Evolutionary conservation across 2,888 invertebrate species (phyloP).

Genomic region (Rhagium mordax): DNA sequence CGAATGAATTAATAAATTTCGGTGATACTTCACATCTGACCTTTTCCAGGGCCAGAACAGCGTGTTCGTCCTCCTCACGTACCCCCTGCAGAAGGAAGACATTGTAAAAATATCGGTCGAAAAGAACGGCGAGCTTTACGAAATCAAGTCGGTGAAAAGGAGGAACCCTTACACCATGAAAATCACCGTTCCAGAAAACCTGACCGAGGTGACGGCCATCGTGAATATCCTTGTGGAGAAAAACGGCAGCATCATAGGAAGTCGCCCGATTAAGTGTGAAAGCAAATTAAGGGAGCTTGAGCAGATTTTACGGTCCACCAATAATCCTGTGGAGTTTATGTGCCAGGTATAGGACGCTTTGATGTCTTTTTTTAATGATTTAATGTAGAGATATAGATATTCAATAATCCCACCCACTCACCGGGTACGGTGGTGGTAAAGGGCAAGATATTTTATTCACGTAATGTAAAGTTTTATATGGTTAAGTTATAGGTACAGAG

Average conservation of each 20-base stretch:
- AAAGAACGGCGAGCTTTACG: conserved; percentile 82
- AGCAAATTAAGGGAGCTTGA: conserved; percentile 87
- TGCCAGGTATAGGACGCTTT: conserved; percentile 79
- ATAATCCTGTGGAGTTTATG: conserved; percentile 90
- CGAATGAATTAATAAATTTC: no score
- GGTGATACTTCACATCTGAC: neutral
- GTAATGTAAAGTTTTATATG: no score
- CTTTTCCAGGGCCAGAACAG: conserved; percentile 83
- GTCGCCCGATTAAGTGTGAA: conserved; percentile 91
- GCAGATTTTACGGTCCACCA: conserved; percentile 83
- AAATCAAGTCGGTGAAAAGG: conserved; percentile 82
- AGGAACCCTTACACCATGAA: conserved; percentile 89
- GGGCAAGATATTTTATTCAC: neutral
- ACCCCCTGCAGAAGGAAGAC: conserved; percentile 85
- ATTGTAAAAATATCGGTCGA: conserved; percentile 84
- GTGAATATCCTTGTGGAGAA: conserved; percentile 87
- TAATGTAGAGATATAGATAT: neutral
- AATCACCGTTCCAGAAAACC: conserved; percentile 86
- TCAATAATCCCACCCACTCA: neutral
- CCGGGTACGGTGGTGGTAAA: neutral
- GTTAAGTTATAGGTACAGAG: no score
- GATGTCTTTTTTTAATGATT: conserved; percentile 4
- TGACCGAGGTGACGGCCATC: conserved; percentile 87
- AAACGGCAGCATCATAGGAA: conserved; percentile 85
- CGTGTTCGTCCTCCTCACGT: conserved; percentile 84